Conservation (phyloP, 1,140 invertebrate species). For the Drosophila teissieri region DNA sequence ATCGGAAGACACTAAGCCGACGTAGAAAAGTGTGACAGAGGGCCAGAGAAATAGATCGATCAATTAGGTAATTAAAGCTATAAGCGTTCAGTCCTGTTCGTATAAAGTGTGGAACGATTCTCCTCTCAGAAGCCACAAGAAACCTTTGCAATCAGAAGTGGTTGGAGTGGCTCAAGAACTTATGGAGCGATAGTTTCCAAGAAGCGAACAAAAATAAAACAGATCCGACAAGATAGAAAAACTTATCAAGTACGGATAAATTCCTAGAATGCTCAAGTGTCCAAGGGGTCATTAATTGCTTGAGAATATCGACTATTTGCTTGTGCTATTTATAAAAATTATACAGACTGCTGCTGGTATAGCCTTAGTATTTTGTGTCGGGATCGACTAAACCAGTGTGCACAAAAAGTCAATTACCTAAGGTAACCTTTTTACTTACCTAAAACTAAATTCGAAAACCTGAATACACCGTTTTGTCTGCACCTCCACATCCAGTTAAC, state of each 20-base stretch:
- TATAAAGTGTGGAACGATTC: slow-evolving; percentile 12
- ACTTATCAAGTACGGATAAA: not conserved
- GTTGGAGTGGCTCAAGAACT: slow-evolving; percentile 32
- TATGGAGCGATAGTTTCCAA: slow-evolving; percentile 30
- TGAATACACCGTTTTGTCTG: slow-evolving; percentile 1
- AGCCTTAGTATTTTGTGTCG: not conserved
- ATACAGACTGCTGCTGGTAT: not conserved
- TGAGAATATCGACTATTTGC: not conserved
- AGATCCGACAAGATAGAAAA: slow-evolving; percentile 2
- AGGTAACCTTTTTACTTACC: not conserved
- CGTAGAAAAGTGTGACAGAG: slow-evolving; percentile 12
- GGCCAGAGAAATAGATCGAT: slow-evolving; percentile 31
- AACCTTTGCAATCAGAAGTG: slow-evolving; percentile 7
- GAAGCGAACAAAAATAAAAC: slow-evolving; percentile 32
- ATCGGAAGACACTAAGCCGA: slow-evolving; percentile 24
- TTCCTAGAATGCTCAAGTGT: slow-evolving; percentile 16
- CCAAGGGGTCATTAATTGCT: slow-evolving; percentile 3
- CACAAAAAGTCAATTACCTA: not conserved
- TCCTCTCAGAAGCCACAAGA: not conserved
- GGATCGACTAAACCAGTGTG: not conserved
- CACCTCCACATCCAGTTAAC: slow-evolving; percentile 10
- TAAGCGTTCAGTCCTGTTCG: slow-evolving; percentile 13
- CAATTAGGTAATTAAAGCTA: slow-evolving; percentile 53
- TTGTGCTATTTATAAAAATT: not conserved
- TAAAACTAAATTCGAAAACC: not conserved